These are phyloP conservation scores for Euwallacea fornicatus DNA, from an alignment of 1,140 invertebrate species.

Conservation along the genomic window DNA sequence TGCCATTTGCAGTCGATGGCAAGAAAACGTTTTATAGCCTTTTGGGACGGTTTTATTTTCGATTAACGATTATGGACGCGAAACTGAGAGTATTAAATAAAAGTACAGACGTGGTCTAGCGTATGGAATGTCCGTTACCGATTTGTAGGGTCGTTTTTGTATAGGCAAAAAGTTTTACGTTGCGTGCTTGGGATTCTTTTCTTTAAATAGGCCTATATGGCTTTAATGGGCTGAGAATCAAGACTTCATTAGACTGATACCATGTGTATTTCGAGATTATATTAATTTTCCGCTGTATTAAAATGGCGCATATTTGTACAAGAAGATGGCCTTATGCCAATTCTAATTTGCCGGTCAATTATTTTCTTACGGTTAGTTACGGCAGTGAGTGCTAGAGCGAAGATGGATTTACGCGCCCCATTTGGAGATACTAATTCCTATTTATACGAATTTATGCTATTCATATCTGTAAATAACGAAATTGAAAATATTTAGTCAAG, in stretches of 20 bases:
- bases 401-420: conserved; percentile 39
- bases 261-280: too few species aligned
- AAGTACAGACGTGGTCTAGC: conserved; percentile 21
- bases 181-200: too few species aligned
- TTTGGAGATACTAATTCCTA: conserved; percentile 4
- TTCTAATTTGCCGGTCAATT: conserved; percentile 42
- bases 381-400: conserved; percentile 36
- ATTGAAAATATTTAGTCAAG: too few species aligned
- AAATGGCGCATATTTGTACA: background rate
- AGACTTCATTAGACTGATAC: too few species aligned
- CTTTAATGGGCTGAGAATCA: too few species aligned
- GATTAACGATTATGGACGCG: conserved; percentile 29
- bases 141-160: too few species aligned
- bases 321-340: conserved; percentile 38
- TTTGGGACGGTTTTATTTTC: conserved; percentile 26
- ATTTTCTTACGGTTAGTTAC: conserved; percentile 40
- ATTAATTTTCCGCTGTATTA: too few species aligned
- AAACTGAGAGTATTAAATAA: conserved; percentile 26
- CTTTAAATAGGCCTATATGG: too few species aligned
- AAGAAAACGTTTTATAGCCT: conserved; percentile 18
- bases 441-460: background rate
- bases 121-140: conserved; percentile 12
- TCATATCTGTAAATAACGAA: too few species aligned
- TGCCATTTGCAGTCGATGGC: background rate
- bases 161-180: too few species aligned